Percentiles rank a stretch among this genome's conserved stretches.
These are phyloP conservation scores for Patiria miniata DNA, from an alignment of 35 echinoderm and acorn worm species.

Conservation along the genomic window DNA sequence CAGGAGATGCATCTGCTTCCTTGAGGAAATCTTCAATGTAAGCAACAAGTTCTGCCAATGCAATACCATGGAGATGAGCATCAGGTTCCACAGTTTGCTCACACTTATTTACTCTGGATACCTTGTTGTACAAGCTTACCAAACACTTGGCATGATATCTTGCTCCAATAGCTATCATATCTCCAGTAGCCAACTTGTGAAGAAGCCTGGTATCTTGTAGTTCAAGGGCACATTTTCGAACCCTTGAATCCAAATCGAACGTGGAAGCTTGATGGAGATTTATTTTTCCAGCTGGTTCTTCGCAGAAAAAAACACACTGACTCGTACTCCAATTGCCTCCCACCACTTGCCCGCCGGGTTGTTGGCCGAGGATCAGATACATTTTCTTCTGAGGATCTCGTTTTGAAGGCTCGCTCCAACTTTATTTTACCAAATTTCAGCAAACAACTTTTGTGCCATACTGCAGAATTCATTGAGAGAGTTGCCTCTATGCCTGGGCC, in stretches of 20 bases:
- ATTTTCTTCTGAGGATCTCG: background rate
- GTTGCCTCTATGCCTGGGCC: conserved; percentile 54
- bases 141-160: conserved; percentile 46
- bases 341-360: conserved; percentile 4
- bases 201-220: conserved; percentile 21
- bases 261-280: conserved; percentile 9
- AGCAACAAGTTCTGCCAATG: conserved; percentile 51
- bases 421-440: conserved; percentile 31
- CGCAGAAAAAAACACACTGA: background rate
- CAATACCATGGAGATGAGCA: conserved; percentile 36
- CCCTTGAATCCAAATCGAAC: conserved; percentile 3
- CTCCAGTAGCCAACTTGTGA: conserved; percentile 14
- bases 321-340: background rate
- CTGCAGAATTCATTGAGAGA: conserved; percentile 30
- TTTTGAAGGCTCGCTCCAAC: background rate
- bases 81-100: background rate
- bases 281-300: background rate
- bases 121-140: conserved; percentile 33
- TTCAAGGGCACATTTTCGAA: conserved; percentile 31
- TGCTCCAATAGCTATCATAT: conserved; percentile 45
- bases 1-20: conserved; percentile 37
- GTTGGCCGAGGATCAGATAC: background rate
- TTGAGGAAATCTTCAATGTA: conserved; percentile 50
- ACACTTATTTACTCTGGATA: background rate
- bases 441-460: conserved; percentile 48